phyloP scores from a whole-genome alignment of 2,113 vertebrate species.

The Brachyhypopomus gauderio region DNA sequence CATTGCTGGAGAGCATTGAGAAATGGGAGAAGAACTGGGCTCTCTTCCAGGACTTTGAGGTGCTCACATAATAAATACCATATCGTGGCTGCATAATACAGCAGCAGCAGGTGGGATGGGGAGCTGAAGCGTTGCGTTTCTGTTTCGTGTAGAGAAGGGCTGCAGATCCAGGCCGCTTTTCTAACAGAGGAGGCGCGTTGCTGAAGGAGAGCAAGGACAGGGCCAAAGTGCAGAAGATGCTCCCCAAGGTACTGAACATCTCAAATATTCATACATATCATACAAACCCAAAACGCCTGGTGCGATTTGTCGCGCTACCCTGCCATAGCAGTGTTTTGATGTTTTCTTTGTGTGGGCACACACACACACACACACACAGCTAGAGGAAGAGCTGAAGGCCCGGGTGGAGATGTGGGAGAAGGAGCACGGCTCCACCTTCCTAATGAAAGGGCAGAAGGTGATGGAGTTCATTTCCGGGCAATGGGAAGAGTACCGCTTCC shows the following conservation, averaged over 20 bases:
- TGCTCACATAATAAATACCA: conserved; percentile 29
- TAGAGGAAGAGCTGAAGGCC: conserved; percentile 67
- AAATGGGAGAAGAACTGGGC: conserved; percentile 67
- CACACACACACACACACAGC: conserved; percentile 42
- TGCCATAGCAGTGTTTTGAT: background rate
- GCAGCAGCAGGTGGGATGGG: background rate
- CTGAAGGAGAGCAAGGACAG: conserved; percentile 70
- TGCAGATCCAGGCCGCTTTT: conserved; percentile 69
- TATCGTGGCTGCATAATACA: background rate
- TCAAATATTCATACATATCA: background rate
- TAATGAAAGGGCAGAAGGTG: conserved; percentile 62
- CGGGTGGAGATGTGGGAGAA: conserved; percentile 63
- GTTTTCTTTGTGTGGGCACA: background rate
- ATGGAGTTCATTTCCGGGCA: conserved; percentile 64
- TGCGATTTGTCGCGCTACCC: background rate
- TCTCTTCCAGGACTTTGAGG: conserved; percentile 68
- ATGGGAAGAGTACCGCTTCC: conserved; percentile 64
- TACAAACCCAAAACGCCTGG: background rate
- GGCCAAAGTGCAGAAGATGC: conserved; percentile 66
- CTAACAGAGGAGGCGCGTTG: conserved; percentile 70
- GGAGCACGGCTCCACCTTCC: conserved; percentile 52
- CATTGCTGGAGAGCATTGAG: conserved; percentile 63
- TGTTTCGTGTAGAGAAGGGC: conserved; percentile 65
- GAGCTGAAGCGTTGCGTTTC: background rate
- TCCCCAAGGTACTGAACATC: conserved; percentile 62